Evolutionary conservation across 2,888 invertebrate genomes (phyloP), one percentile per base, ranked within the genome.

Genomic region (Noctuana brunneofusca): DNA sequence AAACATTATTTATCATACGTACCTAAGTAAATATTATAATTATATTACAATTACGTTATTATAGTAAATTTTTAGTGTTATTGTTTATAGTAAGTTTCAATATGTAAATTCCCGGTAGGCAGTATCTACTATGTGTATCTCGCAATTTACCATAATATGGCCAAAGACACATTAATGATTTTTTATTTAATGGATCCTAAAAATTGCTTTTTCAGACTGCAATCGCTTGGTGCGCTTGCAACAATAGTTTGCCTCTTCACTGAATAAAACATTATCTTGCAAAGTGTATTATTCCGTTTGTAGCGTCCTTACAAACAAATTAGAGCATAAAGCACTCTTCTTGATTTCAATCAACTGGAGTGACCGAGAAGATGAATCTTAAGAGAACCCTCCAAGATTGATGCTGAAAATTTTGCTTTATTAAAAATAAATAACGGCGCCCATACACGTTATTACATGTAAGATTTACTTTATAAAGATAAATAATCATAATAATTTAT

Each of bases 271-370:
- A 53, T 16, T 35, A 56, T 46, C 24, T 43, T 4, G 30, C 8
- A 43, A 3, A 30, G 5, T 22, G 30, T 18, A 56, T 27, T 4
- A 6, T 46, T 8, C 12, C 32, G 14, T 48, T 48, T 35, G 35
- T 48, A 22, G 24, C 46, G 22, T 48, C 12, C 54, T 54, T 60
- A 48, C 48, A 60, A 58, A 58, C 50, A 58, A 60, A 60, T 60
- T 60, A 60, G 60, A 54, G 60, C 54, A 48, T 54, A 54, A 60
- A 60, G 54, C 60, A 60, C 60, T 60, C 35, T 46, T 48, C 54
- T n/a, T 48, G 54, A 60, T 60, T 60, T 54, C 60, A 60, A 60
- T 60, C 54, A 48, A 60, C 60, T 60, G 18, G 32, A 60, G 54
- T 48, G 54, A 60, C 54, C 52, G 43, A 46, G 18, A 24, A 60